These are phyloP conservation scores for Ramphastos sulfuratus DNA, from an alignment of 2,113 vertebrate genomes.

Conservation along the genomic window DNA sequence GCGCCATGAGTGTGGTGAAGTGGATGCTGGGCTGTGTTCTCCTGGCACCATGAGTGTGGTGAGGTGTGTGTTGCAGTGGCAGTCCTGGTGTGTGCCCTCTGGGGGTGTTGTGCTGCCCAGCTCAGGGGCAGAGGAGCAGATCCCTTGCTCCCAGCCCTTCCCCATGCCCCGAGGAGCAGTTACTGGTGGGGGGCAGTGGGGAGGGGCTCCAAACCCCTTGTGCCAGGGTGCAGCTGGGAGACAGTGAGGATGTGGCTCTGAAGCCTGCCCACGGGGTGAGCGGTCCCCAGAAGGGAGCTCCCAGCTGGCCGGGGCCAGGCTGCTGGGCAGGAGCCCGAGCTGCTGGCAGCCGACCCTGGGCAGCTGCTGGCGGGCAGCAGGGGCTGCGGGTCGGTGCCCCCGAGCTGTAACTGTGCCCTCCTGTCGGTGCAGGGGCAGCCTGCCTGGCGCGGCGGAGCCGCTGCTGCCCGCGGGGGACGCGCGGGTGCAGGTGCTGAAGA, in stretches of 20 bases:
- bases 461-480: slow-evolving; percentile 82
- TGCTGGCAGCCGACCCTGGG: not conserved
- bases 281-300: not conserved
- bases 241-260: not conserved
- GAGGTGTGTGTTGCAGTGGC: too few species aligned
- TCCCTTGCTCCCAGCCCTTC: not conserved
- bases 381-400: too few species aligned
- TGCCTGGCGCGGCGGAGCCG: slow-evolving; percentile 79
- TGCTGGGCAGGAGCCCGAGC: not conserved
- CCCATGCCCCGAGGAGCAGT: not conserved
- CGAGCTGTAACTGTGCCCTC: too few species aligned
- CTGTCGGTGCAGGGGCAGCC: slow-evolving; percentile 70
- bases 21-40: not conserved
- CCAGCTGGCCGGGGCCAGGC: not conserved
- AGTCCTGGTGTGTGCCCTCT: not conserved
- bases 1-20: not conserved
- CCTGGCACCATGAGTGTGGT: too few species aligned
- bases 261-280: not conserved
- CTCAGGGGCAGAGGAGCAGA: not conserved
- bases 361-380: too few species aligned
- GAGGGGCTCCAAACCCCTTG: rapidly evolving
- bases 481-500: slow-evolving; percentile 92
- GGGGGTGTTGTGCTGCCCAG: rapidly evolving
- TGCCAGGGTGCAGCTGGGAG: not conserved
- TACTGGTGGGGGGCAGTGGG: rapidly evolving